Percentiles rank a stretch among this genome's conserved stretches.
Conservation (phyloP, 2,888 invertebrate genomes). For the Schizotus pectinicornis region DNA sequence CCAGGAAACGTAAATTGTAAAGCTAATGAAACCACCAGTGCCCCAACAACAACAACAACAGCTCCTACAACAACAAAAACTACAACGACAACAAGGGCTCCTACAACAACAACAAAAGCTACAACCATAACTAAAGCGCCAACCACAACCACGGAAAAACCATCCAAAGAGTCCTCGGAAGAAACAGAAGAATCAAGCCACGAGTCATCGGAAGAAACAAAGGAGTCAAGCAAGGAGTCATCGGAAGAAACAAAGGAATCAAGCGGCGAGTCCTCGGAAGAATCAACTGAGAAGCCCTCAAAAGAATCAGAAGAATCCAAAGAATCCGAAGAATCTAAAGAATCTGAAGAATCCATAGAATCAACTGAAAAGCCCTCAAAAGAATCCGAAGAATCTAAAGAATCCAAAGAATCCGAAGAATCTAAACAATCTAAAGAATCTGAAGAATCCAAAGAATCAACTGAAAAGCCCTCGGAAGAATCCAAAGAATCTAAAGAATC, state of each 20-base stretch:
- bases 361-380: constrained; percentile 10
- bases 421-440: not conserved
- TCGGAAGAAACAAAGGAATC: not conserved
- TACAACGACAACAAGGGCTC: not conserved
- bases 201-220: not conserved
- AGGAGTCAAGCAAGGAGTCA: too few species aligned
- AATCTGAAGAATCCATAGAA: constrained; percentile 12
- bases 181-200: not conserved
- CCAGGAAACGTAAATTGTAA: constrained; percentile 31
- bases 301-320: constrained; percentile 9
- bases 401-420: not conserved
- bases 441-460: constrained; percentile 3
- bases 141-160: constrained; percentile 9
- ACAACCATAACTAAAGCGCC: not conserved
- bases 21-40: not conserved
- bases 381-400: constrained; percentile 8
- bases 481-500: constrained; percentile 10
- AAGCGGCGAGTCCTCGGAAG: not conserved
- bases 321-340: constrained; percentile 7
- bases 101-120: not conserved
- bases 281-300: not conserved
- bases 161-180: not conserved
- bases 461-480: constrained; percentile 14
- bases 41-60: constrained; percentile 1
- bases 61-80: not conserved